Base-by-base conservation (phyloP, 2,888 invertebrate species). In the Cepaea hortensis region DNA sequence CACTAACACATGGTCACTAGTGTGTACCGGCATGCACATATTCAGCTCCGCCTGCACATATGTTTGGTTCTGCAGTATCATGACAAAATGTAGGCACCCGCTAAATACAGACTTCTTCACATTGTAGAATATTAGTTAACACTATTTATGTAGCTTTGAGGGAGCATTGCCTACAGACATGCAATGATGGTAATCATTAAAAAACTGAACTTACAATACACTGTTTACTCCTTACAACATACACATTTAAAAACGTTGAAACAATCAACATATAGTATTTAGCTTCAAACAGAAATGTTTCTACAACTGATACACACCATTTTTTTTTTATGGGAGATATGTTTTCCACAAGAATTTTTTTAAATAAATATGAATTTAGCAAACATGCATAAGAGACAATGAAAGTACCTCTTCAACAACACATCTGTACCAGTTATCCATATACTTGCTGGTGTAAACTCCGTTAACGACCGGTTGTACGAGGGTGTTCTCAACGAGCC, bases 371-470 rank as follows among this genome's bases (percentile, higher is more conserved):
- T 18, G 18, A 9, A 18, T 65, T 65, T 18, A 65, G 18, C 65
- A 5, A 6, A 68, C n/a, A 15, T n/a, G n/a, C 18, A 68, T 15
- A 20, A n/a, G 5, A 68, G 68, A n/a, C 0, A 62, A 79, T 50
- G 13, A 77, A 77, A n/a, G 61, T 70, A 86, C 86, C 86, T 86
- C 62, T 50, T 82, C 50, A 61, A 86, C 77, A 50, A 83, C 86
- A 86, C 86, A 86, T 61, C 86, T 82, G 83, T 86, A 86, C 86
- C 86, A 86, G 20, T 3, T 55, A 4, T 62, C 79, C 20, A 70
- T 35, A 77, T 82, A 86, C 48, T 77, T n/a, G 68, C 82, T 77
- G 18, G 65, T 50, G n/a, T 86, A 86, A 20, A 86, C 18, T 46
- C 79, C 77, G 46, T 65, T 75, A 55, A 77, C 55, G 0, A 83